These are phyloP conservation scores for Papilio polytes DNA, from an alignment of 1,140 invertebrate species.

Conservation along the genomic window DNA sequence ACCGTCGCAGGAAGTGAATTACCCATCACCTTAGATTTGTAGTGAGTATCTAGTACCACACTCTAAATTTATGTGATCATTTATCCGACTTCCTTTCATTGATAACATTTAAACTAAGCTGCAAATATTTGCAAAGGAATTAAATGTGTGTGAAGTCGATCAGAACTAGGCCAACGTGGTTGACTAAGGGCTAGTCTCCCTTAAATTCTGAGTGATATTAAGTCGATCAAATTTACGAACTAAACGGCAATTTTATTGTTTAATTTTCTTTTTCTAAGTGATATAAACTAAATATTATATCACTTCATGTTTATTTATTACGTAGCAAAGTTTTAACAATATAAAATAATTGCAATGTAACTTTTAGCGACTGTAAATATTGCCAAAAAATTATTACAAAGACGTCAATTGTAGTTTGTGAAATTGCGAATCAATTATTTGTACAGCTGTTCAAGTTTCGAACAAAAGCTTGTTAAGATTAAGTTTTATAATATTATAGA, in stretches of 20 bases:
- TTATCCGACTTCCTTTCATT: not conserved
- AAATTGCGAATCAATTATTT: not conserved
- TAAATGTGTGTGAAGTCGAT: no score
- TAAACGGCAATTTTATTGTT: no score
- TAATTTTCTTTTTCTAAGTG: no score
- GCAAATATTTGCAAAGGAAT: not conserved
- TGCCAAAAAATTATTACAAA: not conserved
- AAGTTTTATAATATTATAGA: no score
- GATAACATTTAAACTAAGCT: not conserved
- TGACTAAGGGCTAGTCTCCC: no score
- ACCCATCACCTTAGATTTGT: conserved; percentile 14
- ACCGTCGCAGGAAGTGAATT: not conserved
- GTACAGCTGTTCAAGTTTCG: no score
- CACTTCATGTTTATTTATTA: not conserved
- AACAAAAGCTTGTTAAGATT: no score
- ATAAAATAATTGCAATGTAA: not conserved
- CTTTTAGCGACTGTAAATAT: not conserved
- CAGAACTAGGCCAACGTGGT: no score
- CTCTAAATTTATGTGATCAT: not conserved
- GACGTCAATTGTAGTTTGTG: not conserved
- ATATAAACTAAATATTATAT: no score
- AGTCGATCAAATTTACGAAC: no score
- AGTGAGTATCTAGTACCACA: conserved; percentile 6
- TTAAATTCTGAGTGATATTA: no score
- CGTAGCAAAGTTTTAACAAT: not conserved